Evolutionary conservation across 2,113 vertebrate genomes (phyloP).

Genomic region (Leptocoma aspasia): DNA sequence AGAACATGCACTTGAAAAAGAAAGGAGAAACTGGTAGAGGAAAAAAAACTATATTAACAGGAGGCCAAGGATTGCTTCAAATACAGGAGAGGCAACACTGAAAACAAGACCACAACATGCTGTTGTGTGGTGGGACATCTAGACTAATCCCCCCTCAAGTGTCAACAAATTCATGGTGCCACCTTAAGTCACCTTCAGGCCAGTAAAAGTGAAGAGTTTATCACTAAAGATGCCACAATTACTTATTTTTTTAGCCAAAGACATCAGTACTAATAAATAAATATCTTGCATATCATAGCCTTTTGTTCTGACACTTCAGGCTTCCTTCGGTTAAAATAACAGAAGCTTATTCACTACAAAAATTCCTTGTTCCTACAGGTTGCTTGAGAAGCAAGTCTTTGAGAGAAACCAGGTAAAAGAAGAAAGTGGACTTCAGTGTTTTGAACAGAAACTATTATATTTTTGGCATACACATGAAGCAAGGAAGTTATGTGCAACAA

Average conservation of each 20-base stretch:
- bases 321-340: background rate
- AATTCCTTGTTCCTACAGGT: background rate
- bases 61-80: background rate
- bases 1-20: background rate
- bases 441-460: background rate
- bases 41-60: background rate
- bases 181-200: background rate
- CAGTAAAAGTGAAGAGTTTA: background rate
- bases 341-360: background rate
- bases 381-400: background rate
- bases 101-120: rapidly evolving
- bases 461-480: background rate
- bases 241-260: background rate
- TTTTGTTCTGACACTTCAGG: background rate
- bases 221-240: background rate
- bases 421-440: background rate
- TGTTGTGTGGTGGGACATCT: background rate
- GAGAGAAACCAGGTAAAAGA: background rate
- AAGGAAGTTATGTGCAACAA: background rate
- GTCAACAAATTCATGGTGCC: background rate
- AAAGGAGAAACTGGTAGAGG: background rate
- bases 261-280: background rate
- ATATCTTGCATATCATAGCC: background rate
- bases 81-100: background rate
- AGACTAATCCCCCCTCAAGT: no score